Conservation (phyloP, 2,888 invertebrate species). For the Machimus atricapillus region DNA sequence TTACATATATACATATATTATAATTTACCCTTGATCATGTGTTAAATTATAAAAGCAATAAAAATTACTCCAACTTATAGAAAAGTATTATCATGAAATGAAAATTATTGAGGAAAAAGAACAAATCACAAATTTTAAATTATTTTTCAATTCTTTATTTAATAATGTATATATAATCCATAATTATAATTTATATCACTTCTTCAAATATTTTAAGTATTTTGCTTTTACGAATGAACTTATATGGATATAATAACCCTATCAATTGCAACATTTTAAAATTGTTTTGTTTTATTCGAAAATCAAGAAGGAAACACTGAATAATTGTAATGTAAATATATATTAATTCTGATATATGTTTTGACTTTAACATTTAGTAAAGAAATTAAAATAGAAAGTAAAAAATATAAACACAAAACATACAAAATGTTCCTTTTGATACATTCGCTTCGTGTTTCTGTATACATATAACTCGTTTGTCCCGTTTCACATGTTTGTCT, state of each 20-base stretch:
- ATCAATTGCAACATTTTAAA: conserved; percentile 31
- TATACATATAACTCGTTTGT: neutral
- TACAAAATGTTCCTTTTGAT: neutral
- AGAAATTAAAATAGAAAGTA: neutral
- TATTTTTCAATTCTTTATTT: conserved; percentile 23
- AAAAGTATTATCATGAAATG: neutral
- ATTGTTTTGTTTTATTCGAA: neutral
- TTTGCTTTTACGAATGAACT: conserved; percentile 34
- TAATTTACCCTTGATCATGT: no score
- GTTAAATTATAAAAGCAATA: no score
- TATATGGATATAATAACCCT: conserved; percentile 11
- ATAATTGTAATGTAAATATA: neutral
- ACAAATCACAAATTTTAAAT: neutral
- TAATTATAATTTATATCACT: conserved; percentile 42
- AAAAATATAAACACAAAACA: neutral
- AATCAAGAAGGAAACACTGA: neutral
- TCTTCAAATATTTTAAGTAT: conserved; percentile 36
- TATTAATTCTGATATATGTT: neutral
- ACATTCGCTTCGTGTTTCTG: conserved; percentile 13
- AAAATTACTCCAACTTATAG: neutral
- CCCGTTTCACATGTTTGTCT: neutral
- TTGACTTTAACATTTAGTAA: neutral
- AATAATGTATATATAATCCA: conserved; percentile 37
- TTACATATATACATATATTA: no score
- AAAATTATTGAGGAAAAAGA: neutral